phyloP scores from a whole-genome alignment of 2,888 invertebrate genomes.

The Eurytoma adleriae region DNA sequence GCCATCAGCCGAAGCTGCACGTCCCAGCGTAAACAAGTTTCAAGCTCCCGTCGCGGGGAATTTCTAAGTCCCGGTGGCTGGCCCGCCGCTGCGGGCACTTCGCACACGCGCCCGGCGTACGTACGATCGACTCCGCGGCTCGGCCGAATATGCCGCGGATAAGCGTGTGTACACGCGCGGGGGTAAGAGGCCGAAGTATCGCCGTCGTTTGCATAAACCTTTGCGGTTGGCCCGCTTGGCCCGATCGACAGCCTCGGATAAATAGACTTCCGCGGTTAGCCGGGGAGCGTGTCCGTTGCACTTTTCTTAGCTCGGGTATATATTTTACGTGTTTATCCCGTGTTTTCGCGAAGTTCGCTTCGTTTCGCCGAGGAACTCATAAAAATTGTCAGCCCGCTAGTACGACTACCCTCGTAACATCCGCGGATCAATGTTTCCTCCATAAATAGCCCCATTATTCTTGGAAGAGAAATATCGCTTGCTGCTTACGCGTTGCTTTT shows the following conservation, averaged over 20 bases:
- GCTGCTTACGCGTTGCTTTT: too few relatives aligned
- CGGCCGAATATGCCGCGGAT: conserved; percentile 16
- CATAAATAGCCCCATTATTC: too few relatives aligned
- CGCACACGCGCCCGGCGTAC: background rate
- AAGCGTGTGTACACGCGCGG: background rate
- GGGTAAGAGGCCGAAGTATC: conserved; percentile 5
- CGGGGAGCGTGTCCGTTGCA: background rate
- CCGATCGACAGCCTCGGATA: conserved; percentile 11
- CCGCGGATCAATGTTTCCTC: too few relatives aligned
- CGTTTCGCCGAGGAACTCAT: too few relatives aligned
- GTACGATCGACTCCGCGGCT: background rate
- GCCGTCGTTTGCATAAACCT: conserved; percentile 30
- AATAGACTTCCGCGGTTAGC: background rate
- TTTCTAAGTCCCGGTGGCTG: conserved; percentile 2
- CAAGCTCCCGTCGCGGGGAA: conserved; percentile 13
- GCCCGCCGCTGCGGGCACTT: background rate
- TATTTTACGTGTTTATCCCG: background rate
- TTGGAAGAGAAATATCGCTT: too few relatives aligned
- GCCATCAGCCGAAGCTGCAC: conserved; percentile 37
- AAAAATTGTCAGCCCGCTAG: too few relatives aligned
- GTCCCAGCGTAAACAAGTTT: conserved; percentile 49
- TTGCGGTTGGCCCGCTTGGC: background rate
- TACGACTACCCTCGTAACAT: too few relatives aligned
- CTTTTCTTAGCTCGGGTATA: background rate
- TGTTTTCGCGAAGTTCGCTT: background rate